Evolutionary conservation across 1,140 invertebrate genomes (phyloP).

Genomic region (Pomacea maculata): DNA sequence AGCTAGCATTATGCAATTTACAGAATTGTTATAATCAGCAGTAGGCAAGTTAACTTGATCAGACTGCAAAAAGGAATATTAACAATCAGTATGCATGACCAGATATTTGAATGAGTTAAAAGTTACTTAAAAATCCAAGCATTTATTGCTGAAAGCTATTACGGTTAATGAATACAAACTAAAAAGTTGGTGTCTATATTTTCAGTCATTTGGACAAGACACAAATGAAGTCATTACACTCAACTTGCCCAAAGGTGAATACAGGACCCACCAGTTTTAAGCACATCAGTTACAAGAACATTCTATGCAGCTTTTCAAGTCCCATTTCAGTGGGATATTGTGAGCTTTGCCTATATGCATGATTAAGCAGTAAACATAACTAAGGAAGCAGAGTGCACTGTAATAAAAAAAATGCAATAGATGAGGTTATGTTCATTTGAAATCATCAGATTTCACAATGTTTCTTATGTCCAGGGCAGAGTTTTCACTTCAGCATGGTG

Average conservation of each 20-base stretch:
- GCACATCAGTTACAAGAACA: too few species aligned
- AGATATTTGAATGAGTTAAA: too few species aligned
- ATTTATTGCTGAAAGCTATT: background rate
- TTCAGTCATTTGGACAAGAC: slow-evolving; percentile 65
- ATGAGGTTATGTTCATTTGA: background rate
- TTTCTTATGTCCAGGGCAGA: slow-evolving; percentile 42
- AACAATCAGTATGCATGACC: too few species aligned
- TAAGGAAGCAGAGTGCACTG: too few species aligned
- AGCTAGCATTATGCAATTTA: too few species aligned
- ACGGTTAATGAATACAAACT: background rate
- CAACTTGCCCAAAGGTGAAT: slow-evolving; percentile 65
- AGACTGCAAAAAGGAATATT: too few species aligned
- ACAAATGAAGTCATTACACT: slow-evolving; percentile 68
- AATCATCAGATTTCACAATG: background rate
- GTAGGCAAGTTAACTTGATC: background rate
- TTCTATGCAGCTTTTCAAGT: too few species aligned
- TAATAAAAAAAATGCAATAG: background rate
- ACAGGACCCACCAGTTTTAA: background rate
- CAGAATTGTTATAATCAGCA: background rate
- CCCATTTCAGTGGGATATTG: too few species aligned
- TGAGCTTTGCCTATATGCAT: too few species aligned
- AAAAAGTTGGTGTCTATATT: slow-evolving; percentile 1
- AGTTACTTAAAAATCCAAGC: too few species aligned
- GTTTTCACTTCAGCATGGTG: slow-evolving; percentile 64
- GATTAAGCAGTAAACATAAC: too few species aligned